Conservation (phyloP, 2,113 vertebrate genomes). For the Hystrix brachyura region DNA sequence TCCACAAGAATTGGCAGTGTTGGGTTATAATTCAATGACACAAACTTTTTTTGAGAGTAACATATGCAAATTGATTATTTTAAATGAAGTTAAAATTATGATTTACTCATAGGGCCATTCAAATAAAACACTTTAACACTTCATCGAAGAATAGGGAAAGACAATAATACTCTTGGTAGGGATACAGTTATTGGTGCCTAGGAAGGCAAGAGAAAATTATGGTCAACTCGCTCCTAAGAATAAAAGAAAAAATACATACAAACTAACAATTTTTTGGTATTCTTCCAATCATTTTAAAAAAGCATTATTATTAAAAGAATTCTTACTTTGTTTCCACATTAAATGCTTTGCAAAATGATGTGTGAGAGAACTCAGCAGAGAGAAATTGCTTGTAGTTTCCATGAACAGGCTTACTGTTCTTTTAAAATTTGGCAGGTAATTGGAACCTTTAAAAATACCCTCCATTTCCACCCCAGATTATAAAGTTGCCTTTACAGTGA, state of each 20-base stretch:
- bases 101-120: constrained; percentile 21
- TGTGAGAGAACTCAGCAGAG: constrained; percentile 44
- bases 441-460: constrained; percentile 28
- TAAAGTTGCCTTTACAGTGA: neutral
- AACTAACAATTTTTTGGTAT: neutral
- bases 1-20: neutral
- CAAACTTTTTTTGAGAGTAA: neutral
- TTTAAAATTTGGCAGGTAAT: constrained; percentile 52
- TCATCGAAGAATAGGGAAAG: neutral
- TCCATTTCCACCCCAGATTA: constrained; percentile 51
- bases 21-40: neutral
- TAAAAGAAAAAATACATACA: constrained; percentile 1
- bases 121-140: neutral
- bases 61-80: constrained; percentile 32
- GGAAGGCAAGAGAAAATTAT: neutral
- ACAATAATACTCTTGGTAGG: neutral
- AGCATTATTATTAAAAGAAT: constrained; percentile 46
- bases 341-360: constrained; percentile 63
- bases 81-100: constrained; percentile 1
- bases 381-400: constrained; percentile 54
- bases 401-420: neutral
- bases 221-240: neutral
- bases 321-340: constrained; percentile 59
- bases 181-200: neutral
- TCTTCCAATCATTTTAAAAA: constrained; percentile 46